Evolutionary conservation across 1,140 invertebrate species (phyloP), one percentile per base, ranked within the genome.

Genomic region (Dendroctonus ponderosae): DNA sequence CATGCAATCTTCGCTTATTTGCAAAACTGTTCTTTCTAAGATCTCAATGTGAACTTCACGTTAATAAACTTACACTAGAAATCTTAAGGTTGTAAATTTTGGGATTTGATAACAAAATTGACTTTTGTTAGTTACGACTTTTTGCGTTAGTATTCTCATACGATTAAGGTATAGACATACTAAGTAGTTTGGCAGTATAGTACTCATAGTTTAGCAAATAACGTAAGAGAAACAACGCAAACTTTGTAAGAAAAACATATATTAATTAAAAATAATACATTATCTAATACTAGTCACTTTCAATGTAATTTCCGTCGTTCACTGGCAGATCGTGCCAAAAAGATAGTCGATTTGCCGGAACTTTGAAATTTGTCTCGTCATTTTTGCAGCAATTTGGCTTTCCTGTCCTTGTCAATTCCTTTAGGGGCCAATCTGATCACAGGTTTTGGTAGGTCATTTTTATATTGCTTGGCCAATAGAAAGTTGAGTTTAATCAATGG

Each of bases 401-500:
- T 58, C 11, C 42, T 41, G 12, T 58, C 38, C 5, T 58, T 5
- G 12, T 40, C 42, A 12, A n/a, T 58, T 41, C 56, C 8, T 41
- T 41, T 43, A 12, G 38, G 6, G n/a, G 42, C 6, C 42, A 11
- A 11, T 58, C 56, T 58, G 37, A 58, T 41, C 8, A 11, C 37
- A 5, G 38, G 6, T 58, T 58, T 40, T 5, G 56, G 56, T 3
- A 40, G 56, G 26, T 40, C 11, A 6, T 26, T 41, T 43, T 40
- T 58, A 11, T 5, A 5, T 4, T n/a, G 2, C 42, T 58, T 58
- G 39, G 5, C 42, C 37, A 43, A 41, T 5, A 58, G n/a, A 41
- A 58, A 58, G n/a, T 43, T 40, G 9, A 58, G 42, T 58, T 58
- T 40, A 41, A 58, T 7, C 49, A 51, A 60, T n/a, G n/a, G n/a